phyloP scores from a whole-genome alignment of 2,797 vertebrate genomes.

The Sorex maritimensis region DNA sequence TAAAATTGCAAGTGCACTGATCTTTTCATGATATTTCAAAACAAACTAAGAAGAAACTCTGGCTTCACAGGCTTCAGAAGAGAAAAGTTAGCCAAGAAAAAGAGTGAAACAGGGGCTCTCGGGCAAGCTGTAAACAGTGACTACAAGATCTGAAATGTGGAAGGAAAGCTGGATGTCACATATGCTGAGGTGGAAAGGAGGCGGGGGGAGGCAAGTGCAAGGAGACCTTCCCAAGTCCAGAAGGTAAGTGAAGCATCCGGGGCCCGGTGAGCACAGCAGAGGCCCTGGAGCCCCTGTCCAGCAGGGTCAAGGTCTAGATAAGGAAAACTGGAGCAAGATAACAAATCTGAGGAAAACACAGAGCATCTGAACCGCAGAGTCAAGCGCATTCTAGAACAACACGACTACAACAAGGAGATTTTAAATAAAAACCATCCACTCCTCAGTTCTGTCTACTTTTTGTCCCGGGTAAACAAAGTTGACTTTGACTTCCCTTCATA shows the following conservation, averaged over 20 bases:
- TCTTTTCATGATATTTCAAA: background rate
- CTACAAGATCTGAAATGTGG: background rate
- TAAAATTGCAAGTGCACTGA: background rate
- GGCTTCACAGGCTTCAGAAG: background rate
- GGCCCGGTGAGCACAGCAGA: background rate
- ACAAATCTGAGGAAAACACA: background rate
- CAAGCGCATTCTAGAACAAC: background rate
- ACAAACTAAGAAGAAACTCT: background rate
- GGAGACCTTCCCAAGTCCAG: background rate
- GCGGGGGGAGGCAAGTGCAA: background rate
- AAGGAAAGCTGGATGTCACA: background rate
- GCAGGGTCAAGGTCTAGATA: background rate
- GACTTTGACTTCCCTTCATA: background rate
- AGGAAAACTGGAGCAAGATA: background rate
- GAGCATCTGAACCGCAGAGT: background rate
- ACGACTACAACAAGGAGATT: background rate
- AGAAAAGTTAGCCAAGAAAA: background rate
- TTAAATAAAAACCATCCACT: background rate
- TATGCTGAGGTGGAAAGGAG: background rate
- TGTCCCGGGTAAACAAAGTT: background rate
- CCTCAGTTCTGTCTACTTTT: background rate
- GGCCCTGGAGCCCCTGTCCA: background rate
- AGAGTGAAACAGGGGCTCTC: background rate
- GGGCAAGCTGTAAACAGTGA: background rate
- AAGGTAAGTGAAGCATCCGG: background rate